Evolutionary conservation across 2,888 invertebrate genomes (phyloP), one percentile per base, ranked within the genome.

Genomic region (Cynaeus angustus): DNA sequence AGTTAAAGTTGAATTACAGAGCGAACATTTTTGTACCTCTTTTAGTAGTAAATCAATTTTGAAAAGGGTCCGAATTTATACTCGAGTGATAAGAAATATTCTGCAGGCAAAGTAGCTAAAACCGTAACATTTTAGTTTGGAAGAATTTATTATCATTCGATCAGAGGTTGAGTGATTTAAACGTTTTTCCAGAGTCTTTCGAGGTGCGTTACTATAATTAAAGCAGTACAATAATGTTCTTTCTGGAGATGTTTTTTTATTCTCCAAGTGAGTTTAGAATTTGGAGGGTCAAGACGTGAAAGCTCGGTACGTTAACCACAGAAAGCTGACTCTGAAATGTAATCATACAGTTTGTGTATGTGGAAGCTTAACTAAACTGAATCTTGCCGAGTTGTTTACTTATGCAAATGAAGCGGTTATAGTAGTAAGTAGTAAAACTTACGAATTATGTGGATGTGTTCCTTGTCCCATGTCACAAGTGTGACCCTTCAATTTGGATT

Each of bases 21-120:
- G 43, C 10, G 43, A 12, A 13, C n/a, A n/a, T 33, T 33, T 33
- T 33, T 33, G 33, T 7, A 7, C 3, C n/a, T 33, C 33, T 8
- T 46, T 16, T 5, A 14, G n/a, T 6, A 28, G 28, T 56, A 43
- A 58, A 58, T 58, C 58, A 58, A 58, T 58, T 58, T 58, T 58
- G 58, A 58, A 43, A 58, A 58, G 58, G 58, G 58, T 58, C 58
- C 7, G 45, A 55, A 55, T 55, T 55, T 55, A 55, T 55, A 14
- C n/a, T 13, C 38, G 8, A 41, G 26, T 45, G 56, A 41, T 56
- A 43, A 58, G 41, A 53, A 53, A 53, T 37, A 53, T 12, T 37
- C 12, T 53, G 10, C 10, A 53, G 33, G 33, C 37, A 10, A 58
- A 58, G 45, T 45, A 21, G 28, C 14, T 46, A 14, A 46, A 16